A percentile compares a stretch with the other conserved stretches of the same genome.
phyloP scores from a whole-genome alignment of 1,140 invertebrate species.

The Drosophila serrata region DNA sequence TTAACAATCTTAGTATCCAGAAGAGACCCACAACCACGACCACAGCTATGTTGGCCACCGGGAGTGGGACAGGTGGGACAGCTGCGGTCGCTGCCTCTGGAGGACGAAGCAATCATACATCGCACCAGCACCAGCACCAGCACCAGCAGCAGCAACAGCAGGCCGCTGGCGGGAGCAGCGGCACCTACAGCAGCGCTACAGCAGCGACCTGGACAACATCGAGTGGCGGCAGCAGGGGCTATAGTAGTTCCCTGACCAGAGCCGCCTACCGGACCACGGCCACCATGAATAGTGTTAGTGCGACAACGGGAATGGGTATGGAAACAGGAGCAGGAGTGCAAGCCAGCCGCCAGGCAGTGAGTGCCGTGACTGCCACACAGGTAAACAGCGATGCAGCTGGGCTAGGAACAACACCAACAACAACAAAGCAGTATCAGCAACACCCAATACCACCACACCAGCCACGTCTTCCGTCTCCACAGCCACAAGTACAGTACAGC shows the following conservation, averaged over 20 bases:
- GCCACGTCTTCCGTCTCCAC: slow-evolving; percentile 46
- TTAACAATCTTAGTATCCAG: slow-evolving; percentile 77
- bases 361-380: slow-evolving; percentile 13
- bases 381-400: slow-evolving; percentile 32
- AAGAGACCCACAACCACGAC: slow-evolving; percentile 32
- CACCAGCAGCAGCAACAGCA: neutral
- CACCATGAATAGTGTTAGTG: slow-evolving; percentile 19
- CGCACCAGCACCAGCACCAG: slow-evolving; percentile 9
- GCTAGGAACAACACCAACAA: neutral
- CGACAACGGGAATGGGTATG: neutral
- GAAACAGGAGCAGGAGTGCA: neutral
- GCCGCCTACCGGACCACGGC: slow-evolving; percentile 60
- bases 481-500: slow-evolving; percentile 22
- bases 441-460: slow-evolving; percentile 15
- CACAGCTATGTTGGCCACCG: slow-evolving; percentile 2
- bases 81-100: neutral
- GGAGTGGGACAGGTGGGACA: neutral
- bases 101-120: neutral
- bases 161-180: slow-evolving; percentile 57
- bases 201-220: slow-evolving; percentile 68
- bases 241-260: slow-evolving; percentile 74
- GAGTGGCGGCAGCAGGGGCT: slow-evolving; percentile 55
- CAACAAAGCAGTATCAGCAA: neutral
- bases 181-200: slow-evolving; percentile 76
- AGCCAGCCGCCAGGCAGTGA: neutral